Conservation (phyloP, 2,797 vertebrate species). For the Selene dorsalis region DNA sequence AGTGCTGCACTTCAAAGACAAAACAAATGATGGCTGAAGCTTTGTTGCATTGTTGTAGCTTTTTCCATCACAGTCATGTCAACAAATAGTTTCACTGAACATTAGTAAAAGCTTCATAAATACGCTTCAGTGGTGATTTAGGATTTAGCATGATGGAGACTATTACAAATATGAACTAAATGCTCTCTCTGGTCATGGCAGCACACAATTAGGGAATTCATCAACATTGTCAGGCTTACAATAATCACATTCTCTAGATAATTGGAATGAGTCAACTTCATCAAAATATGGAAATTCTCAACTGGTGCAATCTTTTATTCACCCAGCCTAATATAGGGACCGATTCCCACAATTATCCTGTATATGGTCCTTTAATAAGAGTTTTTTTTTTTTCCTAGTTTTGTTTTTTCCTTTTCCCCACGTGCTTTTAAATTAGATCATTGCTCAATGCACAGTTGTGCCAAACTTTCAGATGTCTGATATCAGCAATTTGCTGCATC, state of each 20-base stretch:
- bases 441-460: background rate
- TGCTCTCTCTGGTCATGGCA: background rate
- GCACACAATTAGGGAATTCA: background rate
- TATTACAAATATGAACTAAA: background rate
- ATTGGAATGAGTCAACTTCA: background rate
- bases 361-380: background rate
- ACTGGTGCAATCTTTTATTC: background rate
- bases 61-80: background rate
- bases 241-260: background rate
- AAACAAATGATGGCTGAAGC: background rate
- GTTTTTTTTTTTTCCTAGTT: background rate
- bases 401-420: background rate
- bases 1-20: background rate
- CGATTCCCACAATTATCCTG: background rate
- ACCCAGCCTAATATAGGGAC: background rate
- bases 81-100: background rate
- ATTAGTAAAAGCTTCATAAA: conserved; percentile 6
- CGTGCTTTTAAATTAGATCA: background rate
- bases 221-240: background rate
- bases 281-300: background rate
- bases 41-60: conserved; percentile 8
- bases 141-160: too few species aligned
- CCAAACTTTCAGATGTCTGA: background rate
- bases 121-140: background rate
- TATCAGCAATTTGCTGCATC: background rate